A percentile compares a stretch with the other conserved stretches of the same genome.
phyloP scores from a whole-genome alignment of 2,888 invertebrate genomes.

The Monoplex corrugatus region DNA sequence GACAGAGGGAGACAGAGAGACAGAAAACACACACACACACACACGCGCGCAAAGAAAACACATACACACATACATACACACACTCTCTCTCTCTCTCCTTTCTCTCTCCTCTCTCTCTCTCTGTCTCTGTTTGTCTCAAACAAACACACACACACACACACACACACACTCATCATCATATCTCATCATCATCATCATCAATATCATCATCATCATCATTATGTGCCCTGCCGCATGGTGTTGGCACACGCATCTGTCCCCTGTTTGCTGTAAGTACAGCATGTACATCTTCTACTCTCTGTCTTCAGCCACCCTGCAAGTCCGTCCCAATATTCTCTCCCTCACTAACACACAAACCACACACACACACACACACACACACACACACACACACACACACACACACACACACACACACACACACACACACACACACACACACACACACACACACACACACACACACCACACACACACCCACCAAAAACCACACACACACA shows the following conservation, averaged over 20 bases:
- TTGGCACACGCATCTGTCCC: too few relatives aligned
- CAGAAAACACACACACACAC: background rate
- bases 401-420: slow-evolving; percentile 8
- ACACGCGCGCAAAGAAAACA: background rate
- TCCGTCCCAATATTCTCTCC: too few relatives aligned
- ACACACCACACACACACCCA: background rate
- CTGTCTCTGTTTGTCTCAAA: too few relatives aligned
- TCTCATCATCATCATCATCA: too few relatives aligned
- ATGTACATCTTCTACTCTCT: too few relatives aligned
- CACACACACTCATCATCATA: too few relatives aligned
- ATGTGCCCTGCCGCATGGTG: too few relatives aligned
- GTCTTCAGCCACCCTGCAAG: too few relatives aligned
- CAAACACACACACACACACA: too few relatives aligned
- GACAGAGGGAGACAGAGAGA: background rate
- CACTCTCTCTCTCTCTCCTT: background rate
- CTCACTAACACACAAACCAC: background rate
- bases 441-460: background rate
- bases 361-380: background rate
- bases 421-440: slow-evolving; percentile 11
- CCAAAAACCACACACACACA: slow-evolving; percentile 3
- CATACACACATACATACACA: background rate
- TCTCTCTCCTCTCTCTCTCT: too few relatives aligned
- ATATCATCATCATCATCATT: too few relatives aligned
- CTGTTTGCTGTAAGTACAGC: too few relatives aligned
- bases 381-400: background rate